Base-by-base conservation (phyloP, 2,797 vertebrate species). In the Gobio occitaniae region DNA sequence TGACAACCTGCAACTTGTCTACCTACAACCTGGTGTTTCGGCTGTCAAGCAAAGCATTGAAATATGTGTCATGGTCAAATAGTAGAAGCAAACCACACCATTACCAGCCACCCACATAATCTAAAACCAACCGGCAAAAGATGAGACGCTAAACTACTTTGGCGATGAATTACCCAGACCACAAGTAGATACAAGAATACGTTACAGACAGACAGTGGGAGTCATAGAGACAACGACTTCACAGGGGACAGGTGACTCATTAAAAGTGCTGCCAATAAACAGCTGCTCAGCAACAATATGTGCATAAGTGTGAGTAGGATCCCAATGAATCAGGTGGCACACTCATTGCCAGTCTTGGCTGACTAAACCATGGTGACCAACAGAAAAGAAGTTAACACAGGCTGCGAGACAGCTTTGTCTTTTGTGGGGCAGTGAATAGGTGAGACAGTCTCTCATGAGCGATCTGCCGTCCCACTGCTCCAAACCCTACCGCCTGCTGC, bases 391-490 rank as follows among this genome's bases (percentile, higher is more conserved):
- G 56, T 59, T 76, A 69, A 78, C 83, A 82, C 25, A 69, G 76
- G 59, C 84, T 78, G 65, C 65, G 68, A 86, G 63, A 91, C 92
- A 92, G 90, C 90, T 92, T 89, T 88, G 90, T 82, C 90, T 91
- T 89, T 92, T 87, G 76, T 86, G 54, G 77, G 56, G 72, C 52
- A 32, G 72, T 86, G 80, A 88, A 84, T 90, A 88, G 86, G 88
- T 90, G 76, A 90, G 82, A 83, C 77, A 76, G 82, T 78, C 80
- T 80, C 76, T 78, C n/a, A n/a, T 54, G 54, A 54, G 52, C 15
- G 3, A 50, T 74, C 86, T 83, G 65, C 80, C 8, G 56, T 29
- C 41, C 61, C 79, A 83, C 87, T 83, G 76, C 82, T 89, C 87
- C 75, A 56, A 83, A 85, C 25, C 87, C 86, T n/a, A 78, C 77